Evolutionary conservation across 2,888 invertebrate species (phyloP).

Genomic region (Leucophenga montana): DNA sequence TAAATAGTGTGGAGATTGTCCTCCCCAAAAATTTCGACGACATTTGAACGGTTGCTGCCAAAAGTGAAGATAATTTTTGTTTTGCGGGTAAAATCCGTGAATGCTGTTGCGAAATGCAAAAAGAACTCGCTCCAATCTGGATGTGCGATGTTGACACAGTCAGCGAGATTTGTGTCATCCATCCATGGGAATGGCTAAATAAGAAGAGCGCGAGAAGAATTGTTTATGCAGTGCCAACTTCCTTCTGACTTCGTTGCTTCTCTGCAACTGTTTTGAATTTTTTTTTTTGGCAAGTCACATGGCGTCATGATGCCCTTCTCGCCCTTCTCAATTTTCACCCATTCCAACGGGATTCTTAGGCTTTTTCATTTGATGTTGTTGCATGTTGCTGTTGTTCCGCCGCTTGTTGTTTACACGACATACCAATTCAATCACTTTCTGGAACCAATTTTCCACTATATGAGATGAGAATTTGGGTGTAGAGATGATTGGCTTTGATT

Average conservation of each 20-base stretch:
- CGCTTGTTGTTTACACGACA: background rate
- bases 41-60: background rate
- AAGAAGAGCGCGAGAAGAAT: background rate
- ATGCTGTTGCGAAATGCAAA: slow-evolving; percentile 35
- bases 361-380: background rate
- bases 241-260: background rate
- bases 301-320: background rate
- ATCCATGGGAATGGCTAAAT: background rate
- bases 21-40: background rate
- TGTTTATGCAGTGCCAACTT: background rate
- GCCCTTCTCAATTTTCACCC: background rate
- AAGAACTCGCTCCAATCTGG: slow-evolving; percentile 22
- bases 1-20: background rate
- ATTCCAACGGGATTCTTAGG: background rate
- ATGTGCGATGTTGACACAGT: slow-evolving; percentile 19
- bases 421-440: slow-evolving; percentile 9
- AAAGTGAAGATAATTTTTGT: slow-evolving; percentile 2
- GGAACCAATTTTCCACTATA: no score
- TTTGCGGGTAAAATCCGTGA: background rate
- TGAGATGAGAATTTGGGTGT: no score
- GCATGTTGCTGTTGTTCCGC: slow-evolving; percentile 8
- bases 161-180: slow-evolving; percentile 31
- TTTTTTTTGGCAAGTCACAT: slow-evolving; percentile 12
- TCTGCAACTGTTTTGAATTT: background rate
- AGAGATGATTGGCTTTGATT: no score